phyloP scores from a whole-genome alignment of 35 echinoderm and acorn worm genomes.

The Chiridota heheva region DNA sequence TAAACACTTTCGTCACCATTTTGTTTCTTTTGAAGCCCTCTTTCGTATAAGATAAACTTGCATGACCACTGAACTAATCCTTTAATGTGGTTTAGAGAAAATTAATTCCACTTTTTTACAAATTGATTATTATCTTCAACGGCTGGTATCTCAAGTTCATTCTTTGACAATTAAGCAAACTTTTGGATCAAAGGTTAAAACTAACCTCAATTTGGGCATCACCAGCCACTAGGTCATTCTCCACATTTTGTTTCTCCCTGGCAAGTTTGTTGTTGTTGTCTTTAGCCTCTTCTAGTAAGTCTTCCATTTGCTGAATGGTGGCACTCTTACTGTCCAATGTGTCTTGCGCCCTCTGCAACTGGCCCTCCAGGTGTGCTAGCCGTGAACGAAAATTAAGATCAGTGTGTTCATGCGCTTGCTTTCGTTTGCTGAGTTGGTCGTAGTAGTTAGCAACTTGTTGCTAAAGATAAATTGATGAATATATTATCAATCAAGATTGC shows the following conservation, averaged over 20 bases:
- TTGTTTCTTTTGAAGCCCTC: too few relatives aligned
- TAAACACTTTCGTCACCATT: too few relatives aligned
- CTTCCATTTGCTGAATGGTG: slow-evolving; percentile 62
- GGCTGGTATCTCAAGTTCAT: too few relatives aligned
- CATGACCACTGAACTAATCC: too few relatives aligned
- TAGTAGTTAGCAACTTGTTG: slow-evolving; percentile 74
- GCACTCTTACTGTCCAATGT: slow-evolving; percentile 79
- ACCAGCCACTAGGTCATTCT: slow-evolving; percentile 20
- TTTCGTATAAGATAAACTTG: too few relatives aligned
- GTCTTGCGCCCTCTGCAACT: slow-evolving; percentile 79
- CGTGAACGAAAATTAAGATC: slow-evolving; percentile 69
- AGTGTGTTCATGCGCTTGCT: slow-evolving; percentile 72
- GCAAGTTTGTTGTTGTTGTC: slow-evolving; percentile 23
- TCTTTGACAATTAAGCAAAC: too few relatives aligned
- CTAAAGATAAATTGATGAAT: slow-evolving; percentile 27
- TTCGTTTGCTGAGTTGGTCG: slow-evolving; percentile 71
- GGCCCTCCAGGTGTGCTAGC: slow-evolving; percentile 68
- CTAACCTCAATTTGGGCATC: slow-evolving; percentile 47
- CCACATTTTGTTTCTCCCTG: slow-evolving; percentile 38
- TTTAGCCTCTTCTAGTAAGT: slow-evolving; percentile 42
- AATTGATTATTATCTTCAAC: too few relatives aligned
- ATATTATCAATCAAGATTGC: background rate
- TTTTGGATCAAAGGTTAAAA: too few relatives aligned
- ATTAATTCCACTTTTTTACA: too few relatives aligned
- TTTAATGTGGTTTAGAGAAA: too few relatives aligned